Evolutionary conservation across 2,113 vertebrate species (phyloP).

Genomic region (Anser cygnoides): DNA sequence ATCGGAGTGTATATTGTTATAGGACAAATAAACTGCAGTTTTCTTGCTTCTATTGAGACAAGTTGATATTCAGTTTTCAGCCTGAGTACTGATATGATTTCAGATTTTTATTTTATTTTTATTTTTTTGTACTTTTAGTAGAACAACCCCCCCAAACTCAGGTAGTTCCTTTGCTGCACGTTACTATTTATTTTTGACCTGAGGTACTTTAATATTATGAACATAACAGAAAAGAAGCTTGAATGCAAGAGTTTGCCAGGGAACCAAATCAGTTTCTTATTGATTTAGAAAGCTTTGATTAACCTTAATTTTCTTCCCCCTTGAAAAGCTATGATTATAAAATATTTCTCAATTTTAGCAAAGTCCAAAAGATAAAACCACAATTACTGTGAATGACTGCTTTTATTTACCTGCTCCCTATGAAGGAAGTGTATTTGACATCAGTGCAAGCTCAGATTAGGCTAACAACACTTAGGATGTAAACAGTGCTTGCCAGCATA

Average conservation of each 20-base stretch:
- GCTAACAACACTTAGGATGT: background rate
- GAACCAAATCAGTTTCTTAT: background rate
- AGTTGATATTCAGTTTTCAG: background rate
- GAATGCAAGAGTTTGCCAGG: background rate
- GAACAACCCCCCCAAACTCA: background rate
- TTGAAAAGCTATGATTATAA: background rate
- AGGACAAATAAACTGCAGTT: background rate
- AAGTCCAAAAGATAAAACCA: background rate
- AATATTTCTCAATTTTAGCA: background rate
- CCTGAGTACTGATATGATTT: background rate
- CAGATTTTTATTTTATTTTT: background rate
- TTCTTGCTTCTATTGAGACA: background rate
- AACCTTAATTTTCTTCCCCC: background rate
- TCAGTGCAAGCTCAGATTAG: background rate
- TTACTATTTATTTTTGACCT: background rate
- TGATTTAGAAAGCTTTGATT: background rate
- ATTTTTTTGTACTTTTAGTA: background rate
- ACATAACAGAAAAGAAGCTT: background rate
- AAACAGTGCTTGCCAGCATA: background rate
- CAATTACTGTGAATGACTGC: background rate
- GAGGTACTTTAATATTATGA: background rate
- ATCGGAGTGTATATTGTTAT: background rate
- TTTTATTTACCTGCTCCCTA: background rate
- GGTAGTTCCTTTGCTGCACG: background rate
- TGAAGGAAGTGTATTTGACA: background rate